Percentiles rank a stretch among this genome's conserved stretches.
Conservation (phyloP, 2,113 vertebrate species). For the Tauraco erythrolophus region DNA sequence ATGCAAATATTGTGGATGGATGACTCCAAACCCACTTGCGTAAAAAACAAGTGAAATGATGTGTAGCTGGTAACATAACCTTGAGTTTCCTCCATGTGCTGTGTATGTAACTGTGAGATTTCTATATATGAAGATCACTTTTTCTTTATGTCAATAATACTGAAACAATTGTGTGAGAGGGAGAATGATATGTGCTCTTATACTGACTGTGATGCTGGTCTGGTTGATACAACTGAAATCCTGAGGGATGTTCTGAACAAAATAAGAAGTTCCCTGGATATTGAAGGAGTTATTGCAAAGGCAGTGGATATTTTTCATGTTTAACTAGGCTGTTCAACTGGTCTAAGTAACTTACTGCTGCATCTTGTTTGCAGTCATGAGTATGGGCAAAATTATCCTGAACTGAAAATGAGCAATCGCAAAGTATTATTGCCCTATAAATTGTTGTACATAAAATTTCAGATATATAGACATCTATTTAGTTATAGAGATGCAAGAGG, state of each 20-base stretch:
- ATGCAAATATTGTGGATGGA: background rate
- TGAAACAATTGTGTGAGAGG: background rate
- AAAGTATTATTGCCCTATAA: background rate
- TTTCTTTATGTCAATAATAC: background rate
- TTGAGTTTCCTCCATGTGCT: accelerated
- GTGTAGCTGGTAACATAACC: background rate
- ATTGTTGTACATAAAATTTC: background rate
- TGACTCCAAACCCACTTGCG: background rate
- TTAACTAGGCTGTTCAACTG: background rate
- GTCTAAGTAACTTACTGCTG: background rate
- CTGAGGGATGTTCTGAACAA: background rate
- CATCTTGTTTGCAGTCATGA: background rate
- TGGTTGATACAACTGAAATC: background rate
- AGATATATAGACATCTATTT: background rate
- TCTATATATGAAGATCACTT: accelerated
- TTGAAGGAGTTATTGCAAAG: background rate
- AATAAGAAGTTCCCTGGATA: background rate
- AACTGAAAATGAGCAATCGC: background rate
- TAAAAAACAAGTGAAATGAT: background rate
- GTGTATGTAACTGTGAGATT: background rate
- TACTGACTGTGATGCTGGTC: background rate
- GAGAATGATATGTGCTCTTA: background rate
- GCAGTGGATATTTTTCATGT: background rate
- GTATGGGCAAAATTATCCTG: background rate
- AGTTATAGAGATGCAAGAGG: background rate